A percentile compares a stretch with the other conserved stretches of the same genome.
Evolutionary conservation across 2,888 invertebrate genomes (phyloP).

Genomic region (Brachyptera risi): DNA sequence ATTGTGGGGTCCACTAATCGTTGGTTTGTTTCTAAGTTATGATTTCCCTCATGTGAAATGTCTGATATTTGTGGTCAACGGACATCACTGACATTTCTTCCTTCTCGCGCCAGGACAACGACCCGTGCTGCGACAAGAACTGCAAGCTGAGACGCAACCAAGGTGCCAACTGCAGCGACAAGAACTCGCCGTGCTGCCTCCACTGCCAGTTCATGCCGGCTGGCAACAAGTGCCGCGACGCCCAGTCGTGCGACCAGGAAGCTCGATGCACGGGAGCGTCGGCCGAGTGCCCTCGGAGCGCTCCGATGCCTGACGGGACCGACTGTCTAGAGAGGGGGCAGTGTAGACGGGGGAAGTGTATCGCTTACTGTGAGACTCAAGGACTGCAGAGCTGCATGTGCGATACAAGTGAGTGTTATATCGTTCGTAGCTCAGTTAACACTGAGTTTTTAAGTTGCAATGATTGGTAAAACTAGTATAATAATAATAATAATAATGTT

Average conservation of each 20-base stretch:
- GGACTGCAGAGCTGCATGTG: constrained; percentile 95
- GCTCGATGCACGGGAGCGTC: constrained; percentile 80
- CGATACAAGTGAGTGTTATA: constrained; percentile 68
- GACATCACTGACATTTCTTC: too few species aligned
- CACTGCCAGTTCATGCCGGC: constrained; percentile 82
- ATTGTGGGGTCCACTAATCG: too few species aligned
- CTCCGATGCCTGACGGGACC: constrained; percentile 80
- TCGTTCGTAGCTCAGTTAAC: too few species aligned
- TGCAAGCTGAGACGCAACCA: constrained; percentile 78
- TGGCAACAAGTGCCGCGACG: constrained; percentile 83
- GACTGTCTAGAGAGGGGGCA: constrained; percentile 89
- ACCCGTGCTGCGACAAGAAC: constrained; percentile 89
- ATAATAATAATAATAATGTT: too few species aligned
- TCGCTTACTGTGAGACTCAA: constrained; percentile 93
- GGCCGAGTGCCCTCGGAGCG: constrained; percentile 80
- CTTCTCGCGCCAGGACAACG: constrained; percentile 75
- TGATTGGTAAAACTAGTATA: too few species aligned
- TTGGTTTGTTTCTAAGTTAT: too few species aligned
- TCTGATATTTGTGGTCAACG: too few species aligned
- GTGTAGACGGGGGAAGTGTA: constrained; percentile 85
- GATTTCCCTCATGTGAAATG: too few species aligned
- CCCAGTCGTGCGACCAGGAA: constrained; percentile 91
- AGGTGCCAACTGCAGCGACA: constrained; percentile 92
- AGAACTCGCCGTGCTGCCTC: constrained; percentile 93
- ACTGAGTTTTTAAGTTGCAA: too few species aligned